phyloP scores from a whole-genome alignment of 2,113 vertebrate species.

The Hassar affinis region DNA sequence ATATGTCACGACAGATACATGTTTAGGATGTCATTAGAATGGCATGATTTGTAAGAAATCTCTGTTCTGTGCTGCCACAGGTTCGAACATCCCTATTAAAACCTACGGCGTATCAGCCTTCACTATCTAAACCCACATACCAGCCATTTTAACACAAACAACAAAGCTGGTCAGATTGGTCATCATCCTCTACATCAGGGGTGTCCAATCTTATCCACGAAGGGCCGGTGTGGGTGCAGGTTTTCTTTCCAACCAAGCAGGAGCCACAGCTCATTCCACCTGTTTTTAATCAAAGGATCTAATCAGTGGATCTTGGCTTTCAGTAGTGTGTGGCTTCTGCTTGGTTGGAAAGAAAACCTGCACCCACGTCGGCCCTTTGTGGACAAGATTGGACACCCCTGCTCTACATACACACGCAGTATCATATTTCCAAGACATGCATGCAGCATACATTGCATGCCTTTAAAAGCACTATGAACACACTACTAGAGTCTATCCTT shows the following conservation, averaged over 20 bases:
- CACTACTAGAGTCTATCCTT: not conserved
- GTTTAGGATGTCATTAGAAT: not conserved
- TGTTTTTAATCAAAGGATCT: too few species aligned
- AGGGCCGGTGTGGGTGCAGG: too few species aligned
- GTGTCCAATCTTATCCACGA: too few species aligned
- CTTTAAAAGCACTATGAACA: not conserved
- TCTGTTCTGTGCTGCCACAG: not conserved
- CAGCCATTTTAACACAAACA: not conserved
- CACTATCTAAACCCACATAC: not conserved
- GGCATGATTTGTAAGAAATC: not conserved
- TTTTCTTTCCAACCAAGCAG: too few species aligned
- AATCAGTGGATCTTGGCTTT: too few species aligned
- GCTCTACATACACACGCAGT: not conserved
- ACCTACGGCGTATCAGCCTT: not conserved
- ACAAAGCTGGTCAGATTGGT: not conserved
- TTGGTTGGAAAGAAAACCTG: too few species aligned
- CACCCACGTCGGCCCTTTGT: too few species aligned
- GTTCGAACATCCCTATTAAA: conserved; percentile 20
- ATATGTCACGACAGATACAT: not conserved
- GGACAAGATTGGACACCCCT: too few species aligned
- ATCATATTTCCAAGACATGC: not conserved
- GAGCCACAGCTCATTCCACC: too few species aligned
- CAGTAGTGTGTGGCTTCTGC: too few species aligned
- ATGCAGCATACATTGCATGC: not conserved
- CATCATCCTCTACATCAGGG: too few species aligned